These are phyloP conservation scores for Muscidifurax raptorellus DNA, from an alignment of 1,140 invertebrate species.

Conservation along the genomic window DNA sequence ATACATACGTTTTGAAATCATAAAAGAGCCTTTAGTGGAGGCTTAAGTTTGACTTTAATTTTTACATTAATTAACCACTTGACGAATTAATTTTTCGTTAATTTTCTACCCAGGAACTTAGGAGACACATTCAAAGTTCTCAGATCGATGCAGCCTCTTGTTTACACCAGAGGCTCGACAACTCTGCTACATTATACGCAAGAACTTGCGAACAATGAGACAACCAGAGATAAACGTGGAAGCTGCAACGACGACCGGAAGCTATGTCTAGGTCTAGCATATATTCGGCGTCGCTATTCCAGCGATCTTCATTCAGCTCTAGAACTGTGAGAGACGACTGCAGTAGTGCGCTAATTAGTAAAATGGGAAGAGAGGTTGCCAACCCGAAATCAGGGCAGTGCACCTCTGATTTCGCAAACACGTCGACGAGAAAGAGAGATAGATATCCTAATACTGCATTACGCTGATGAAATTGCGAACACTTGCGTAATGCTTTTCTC, in stretches of 20 bases:
- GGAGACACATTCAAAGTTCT: too few species aligned
- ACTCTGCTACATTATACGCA: neutral
- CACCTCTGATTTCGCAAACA: constrained; percentile 16
- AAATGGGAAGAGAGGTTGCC: constrained; percentile 18
- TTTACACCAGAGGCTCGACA: too few species aligned
- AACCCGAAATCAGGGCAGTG: constrained; percentile 19
- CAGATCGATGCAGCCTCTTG: too few species aligned
- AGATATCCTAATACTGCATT: neutral
- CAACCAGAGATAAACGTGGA: neutral
- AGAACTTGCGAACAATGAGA: neutral
- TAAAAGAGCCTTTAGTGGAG: too few species aligned
- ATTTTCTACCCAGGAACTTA: too few species aligned
- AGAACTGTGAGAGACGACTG: neutral
- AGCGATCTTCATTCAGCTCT: constrained; percentile 16
- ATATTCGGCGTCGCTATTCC: neutral
- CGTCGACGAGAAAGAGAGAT: too few species aligned
- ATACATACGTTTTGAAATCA: too few species aligned
- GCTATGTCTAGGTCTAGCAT: neutral
- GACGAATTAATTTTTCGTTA: too few species aligned
- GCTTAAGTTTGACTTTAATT: too few species aligned
- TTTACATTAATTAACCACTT: too few species aligned
- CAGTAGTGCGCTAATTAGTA: neutral
- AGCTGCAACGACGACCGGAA: neutral
- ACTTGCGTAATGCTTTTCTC: neutral
- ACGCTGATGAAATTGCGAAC: neutral